phyloP scores from a whole-genome alignment of 2,797 vertebrate species.

The Margarornis squamiger region DNA sequence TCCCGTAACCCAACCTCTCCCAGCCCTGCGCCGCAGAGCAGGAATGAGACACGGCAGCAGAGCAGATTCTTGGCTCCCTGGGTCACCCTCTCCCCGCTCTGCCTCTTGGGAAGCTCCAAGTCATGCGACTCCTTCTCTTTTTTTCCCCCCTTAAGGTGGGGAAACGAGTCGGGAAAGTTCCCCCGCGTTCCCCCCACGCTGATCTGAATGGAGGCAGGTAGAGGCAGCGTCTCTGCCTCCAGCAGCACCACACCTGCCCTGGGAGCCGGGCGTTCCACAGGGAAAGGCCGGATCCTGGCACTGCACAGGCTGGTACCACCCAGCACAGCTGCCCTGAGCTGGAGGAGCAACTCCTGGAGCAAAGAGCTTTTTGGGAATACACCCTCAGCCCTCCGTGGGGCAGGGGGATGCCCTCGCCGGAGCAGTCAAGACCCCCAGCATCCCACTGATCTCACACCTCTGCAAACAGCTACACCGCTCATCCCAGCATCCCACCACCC shows the following conservation, averaged over 20 bases:
- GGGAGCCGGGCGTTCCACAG: neutral
- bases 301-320: neutral
- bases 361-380: neutral
- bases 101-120: neutral
- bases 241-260: neutral
- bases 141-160: neutral
- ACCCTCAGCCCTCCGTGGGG: neutral
- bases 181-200: neutral
- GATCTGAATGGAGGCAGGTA: neutral
- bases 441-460: neutral
- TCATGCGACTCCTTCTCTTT: neutral
- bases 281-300: neutral
- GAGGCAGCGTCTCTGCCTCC: neutral
- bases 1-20: constrained; percentile 31
- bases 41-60: neutral
- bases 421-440: neutral
- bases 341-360: neutral
- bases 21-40: neutral
- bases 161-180: neutral
- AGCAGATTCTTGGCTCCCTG: constrained; percentile 24
- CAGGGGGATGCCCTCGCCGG: neutral
- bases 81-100: neutral
- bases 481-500: neutral
- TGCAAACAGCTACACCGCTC: neutral
- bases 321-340: neutral